Conservation (phyloP, 2,888 invertebrate species). For the Deilephila elpenor region DNA sequence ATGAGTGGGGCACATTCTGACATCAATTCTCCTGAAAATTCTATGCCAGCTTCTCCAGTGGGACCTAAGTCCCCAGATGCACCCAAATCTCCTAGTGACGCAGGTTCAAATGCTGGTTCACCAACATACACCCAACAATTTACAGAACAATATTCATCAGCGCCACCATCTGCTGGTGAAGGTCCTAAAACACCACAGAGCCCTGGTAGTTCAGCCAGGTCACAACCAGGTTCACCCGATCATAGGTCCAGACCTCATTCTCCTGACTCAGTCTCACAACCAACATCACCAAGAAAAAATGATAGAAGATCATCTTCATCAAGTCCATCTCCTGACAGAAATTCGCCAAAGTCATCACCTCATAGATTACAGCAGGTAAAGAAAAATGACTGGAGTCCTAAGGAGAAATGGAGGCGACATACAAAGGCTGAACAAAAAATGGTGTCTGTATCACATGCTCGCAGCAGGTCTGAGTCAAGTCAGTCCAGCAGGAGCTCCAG, state of each 20-base stretch:
- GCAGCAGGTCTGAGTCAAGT: constrained; percentile 78
- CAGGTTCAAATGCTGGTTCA: constrained; percentile 61
- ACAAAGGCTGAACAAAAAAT: constrained; percentile 80
- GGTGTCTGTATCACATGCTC: constrained; percentile 59
- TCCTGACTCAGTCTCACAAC: constrained; percentile 64
- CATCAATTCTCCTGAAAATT: constrained; percentile 79
- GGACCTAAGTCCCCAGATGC: constrained; percentile 78
- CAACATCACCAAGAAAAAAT: constrained; percentile 61
- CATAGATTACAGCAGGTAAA: constrained; percentile 54
- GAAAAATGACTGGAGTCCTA: constrained; percentile 72
- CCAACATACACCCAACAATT: constrained; percentile 62
- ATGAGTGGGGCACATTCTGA: constrained; percentile 76
- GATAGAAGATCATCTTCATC: constrained; percentile 60
- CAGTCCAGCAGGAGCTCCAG: constrained; percentile 76
- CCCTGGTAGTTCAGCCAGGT: constrained; percentile 63
- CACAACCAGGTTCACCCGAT: constrained; percentile 64
- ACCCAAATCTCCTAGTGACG: constrained; percentile 75
- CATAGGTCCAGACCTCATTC: constrained; percentile 66
- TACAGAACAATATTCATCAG: constrained; percentile 64
- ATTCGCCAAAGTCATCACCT: constrained; percentile 61
- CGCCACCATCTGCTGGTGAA: constrained; percentile 60
- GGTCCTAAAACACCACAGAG: constrained; percentile 75
- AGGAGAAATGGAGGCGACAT: constrained; percentile 75
- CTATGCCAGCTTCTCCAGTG: constrained; percentile 67
- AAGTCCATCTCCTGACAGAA: constrained; percentile 70